Evolutionary conservation across 1,140 invertebrate species (phyloP).

Genomic region (Drosophila eugracilis): DNA sequence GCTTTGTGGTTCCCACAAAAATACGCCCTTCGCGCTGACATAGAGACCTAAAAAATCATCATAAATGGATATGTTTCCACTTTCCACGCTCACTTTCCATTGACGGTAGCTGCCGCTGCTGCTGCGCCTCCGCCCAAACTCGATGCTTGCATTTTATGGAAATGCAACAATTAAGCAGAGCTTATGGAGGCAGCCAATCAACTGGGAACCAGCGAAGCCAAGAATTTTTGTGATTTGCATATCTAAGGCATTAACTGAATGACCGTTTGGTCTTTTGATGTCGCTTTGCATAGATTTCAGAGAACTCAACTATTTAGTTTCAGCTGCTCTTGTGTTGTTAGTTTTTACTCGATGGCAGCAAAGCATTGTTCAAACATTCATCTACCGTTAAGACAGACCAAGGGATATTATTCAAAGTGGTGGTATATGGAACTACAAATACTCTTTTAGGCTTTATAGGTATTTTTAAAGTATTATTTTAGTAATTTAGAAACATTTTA

Average conservation of each 20-base stretch:
- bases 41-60: slow-evolving; percentile 54
- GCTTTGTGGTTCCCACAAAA: slow-evolving; percentile 20
- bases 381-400: slow-evolving; percentile 59
- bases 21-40: slow-evolving; percentile 32
- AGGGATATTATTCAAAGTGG: background rate
- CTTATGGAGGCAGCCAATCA: slow-evolving; percentile 54
- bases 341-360: slow-evolving; percentile 37
- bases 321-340: slow-evolving; percentile 33
- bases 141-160: slow-evolving; percentile 62
- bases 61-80: slow-evolving; percentile 44
- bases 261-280: slow-evolving; percentile 62
- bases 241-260: slow-evolving; percentile 75
- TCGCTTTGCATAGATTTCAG: slow-evolving; percentile 76
- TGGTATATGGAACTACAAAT: background rate
- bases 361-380: slow-evolving; percentile 72
- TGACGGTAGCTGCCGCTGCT: slow-evolving; percentile 40
- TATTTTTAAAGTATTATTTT: background rate
- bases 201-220: slow-evolving; percentile 36
- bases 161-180: slow-evolving; percentile 69
- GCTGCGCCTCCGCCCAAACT: slow-evolving; percentile 1
- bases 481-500: no score
- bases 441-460: slow-evolving; percentile 1
- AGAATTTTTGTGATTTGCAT: slow-evolving; percentile 72
- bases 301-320: slow-evolving; percentile 67
- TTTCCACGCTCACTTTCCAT: slow-evolving; percentile 76